Conservation (phyloP, 2,113 vertebrate species). For the Baryphthengus martii region DNA sequence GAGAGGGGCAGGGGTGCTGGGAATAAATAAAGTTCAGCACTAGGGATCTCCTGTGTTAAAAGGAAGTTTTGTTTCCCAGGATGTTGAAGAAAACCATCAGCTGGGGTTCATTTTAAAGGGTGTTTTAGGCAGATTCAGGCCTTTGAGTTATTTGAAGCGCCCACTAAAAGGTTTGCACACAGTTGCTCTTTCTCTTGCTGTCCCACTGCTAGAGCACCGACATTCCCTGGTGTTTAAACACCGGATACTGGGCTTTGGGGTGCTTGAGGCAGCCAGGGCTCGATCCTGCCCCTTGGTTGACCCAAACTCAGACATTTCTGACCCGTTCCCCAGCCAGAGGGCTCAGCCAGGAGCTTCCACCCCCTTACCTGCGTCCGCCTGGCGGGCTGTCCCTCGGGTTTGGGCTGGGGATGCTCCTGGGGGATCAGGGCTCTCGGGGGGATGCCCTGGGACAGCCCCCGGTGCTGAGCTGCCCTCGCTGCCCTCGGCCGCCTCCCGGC, state of each 20-base stretch:
- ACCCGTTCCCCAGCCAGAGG: not conserved
- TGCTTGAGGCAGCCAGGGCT: fast-evolving
- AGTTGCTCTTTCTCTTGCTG: fast-evolving
- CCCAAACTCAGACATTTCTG: fast-evolving
- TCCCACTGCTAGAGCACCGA: not conserved
- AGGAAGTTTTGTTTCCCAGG: not conserved
- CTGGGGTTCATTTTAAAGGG: fast-evolving
- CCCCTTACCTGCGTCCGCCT: not conserved
- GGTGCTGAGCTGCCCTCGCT: fast-evolving
- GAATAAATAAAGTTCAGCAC: not conserved
- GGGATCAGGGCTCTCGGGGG: fast-evolving
- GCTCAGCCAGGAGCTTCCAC: not conserved
- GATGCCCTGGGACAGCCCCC: too few relatives aligned
- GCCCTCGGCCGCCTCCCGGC: fast-evolving
- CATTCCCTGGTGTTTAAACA: fast-evolving
- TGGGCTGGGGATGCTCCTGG: not conserved
- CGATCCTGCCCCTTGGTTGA: not conserved
- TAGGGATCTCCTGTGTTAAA: fast-evolving
- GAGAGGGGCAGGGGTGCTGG: fast-evolving
- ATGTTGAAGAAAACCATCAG: fast-evolving
- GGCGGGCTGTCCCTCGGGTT: not conserved
- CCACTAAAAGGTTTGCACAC: fast-evolving
- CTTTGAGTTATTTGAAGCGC: fast-evolving
- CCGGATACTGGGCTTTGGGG: fast-evolving
- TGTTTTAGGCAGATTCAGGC: fast-evolving